phyloP scores from a whole-genome alignment of 1,140 invertebrate genomes.

The Polypedilum pembai region DNA sequence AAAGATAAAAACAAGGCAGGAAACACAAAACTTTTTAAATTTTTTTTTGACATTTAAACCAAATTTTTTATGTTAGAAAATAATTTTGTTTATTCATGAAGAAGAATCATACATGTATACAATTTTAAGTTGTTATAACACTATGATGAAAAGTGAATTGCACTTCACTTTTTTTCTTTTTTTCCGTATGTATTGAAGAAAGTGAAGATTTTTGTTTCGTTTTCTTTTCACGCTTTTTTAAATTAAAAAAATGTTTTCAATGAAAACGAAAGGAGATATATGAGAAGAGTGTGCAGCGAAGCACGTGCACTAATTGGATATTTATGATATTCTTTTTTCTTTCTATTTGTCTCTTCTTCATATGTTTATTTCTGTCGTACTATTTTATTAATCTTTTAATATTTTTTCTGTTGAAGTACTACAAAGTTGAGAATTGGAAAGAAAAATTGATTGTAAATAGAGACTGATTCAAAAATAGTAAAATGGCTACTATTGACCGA shows the following conservation, averaged over 20 bases:
- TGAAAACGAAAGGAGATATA: neutral
- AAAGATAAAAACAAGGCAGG: too few species aligned
- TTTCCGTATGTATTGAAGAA: too few species aligned
- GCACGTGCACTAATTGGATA: conserved; percentile 7
- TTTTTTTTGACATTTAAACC: too few species aligned
- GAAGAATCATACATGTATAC: too few species aligned
- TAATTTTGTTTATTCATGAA: too few species aligned
- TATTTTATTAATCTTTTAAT: neutral
- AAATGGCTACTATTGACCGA: neutral
- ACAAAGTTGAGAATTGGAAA: neutral
- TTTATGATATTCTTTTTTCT: neutral
- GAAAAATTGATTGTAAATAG: neutral
- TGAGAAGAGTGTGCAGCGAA: neutral
- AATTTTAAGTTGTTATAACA: neutral
- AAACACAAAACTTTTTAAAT: too few species aligned
- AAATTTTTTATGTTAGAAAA: too few species aligned
- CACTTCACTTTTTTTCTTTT: neutral
- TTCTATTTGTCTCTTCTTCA: too few species aligned
- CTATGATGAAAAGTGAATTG: conserved; percentile 7
- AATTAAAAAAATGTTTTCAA: conserved; percentile 7
- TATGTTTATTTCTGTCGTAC: neutral
- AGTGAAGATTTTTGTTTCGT: too few species aligned
- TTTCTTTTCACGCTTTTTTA: neutral
- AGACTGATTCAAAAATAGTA: neutral
- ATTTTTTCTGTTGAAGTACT: neutral